Base-by-base conservation (phyloP, 2,113 vertebrate species). In the Pedetes capensis region DNA sequence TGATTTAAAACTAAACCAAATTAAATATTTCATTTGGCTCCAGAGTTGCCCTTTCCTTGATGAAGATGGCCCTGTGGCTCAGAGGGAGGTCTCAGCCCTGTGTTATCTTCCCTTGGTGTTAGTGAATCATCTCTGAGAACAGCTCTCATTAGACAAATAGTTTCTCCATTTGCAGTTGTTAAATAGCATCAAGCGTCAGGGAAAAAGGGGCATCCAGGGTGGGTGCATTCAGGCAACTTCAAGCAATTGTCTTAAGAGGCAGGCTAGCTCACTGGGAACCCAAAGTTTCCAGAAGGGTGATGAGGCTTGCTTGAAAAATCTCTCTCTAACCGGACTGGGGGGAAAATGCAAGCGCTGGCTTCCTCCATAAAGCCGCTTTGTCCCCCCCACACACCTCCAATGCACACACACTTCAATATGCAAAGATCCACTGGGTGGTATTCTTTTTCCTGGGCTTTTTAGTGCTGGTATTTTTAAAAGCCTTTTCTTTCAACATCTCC, bases 61-160 rank as follows among this genome's bases (percentile, higher is more conserved):
- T 66, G 76, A 0, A 87, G 34, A 55, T 22, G 59, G 44, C 51
- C 59, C 66, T 44, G 49, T 49, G 47, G 14, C 85, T 68, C 63
- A 32, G 44, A 14, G 68, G 87, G 71, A 69, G 29, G 68, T 71
- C 85, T 92, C n/a, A 16, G 57, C 37, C 53, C 82, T 93, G 8
- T 49, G 57, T 37, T 92, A 47, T 84, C 89, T 92, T 93, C 81
- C 49, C 49, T 55, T 63, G 10, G n/a, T 78, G 18, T 82, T 96
- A 92, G 55, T 47, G 87, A 90, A 96, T 87, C 63, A 91, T 76
- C 76, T 92, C 80, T 92, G 81, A 85, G 93, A 97, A 92, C 63
- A 64, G 78, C 68, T 92, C 84, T 97, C 95, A 76, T 95, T 95
- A 97, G 85, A 95, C 82, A 93, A 87, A 85, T 94, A 93, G 64